Percentiles rank a stretch among this genome's conserved stretches.
These are phyloP conservation scores for Leptobrachium ailaonicum DNA, from an alignment of 2,113 vertebrate genomes.

Conservation along the genomic window DNA sequence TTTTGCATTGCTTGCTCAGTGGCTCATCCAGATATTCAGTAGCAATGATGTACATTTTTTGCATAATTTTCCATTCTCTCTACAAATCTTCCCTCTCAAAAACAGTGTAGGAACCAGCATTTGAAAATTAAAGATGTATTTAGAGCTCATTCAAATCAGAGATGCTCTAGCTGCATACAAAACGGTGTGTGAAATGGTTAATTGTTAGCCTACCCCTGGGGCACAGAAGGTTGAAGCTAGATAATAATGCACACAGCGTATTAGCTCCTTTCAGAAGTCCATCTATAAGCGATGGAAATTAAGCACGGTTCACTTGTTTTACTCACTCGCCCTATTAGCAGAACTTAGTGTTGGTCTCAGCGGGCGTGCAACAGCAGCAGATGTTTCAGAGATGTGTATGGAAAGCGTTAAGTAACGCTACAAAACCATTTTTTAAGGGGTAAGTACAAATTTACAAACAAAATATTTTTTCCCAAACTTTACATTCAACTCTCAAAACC, in stretches of 20 bases:
- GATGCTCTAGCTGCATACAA: no score
- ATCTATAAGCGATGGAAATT: background rate
- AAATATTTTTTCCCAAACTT: no score
- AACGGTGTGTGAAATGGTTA: background rate
- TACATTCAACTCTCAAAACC: no score
- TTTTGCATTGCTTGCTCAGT: no score
- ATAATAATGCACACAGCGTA: background rate
- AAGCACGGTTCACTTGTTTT: background rate
- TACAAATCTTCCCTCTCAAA: no score
- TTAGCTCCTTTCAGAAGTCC: constrained; percentile 12
- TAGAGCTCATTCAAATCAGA: no score
- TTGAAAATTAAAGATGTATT: no score
- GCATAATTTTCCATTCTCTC: no score
- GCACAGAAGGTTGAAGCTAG: background rate
- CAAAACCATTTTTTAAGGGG: background rate
- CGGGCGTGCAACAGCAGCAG: constrained; percentile 16
- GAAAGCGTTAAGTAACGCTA: constrained; percentile 23
- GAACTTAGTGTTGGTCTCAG: background rate
- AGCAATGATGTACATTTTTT: no score
- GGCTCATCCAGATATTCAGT: no score
- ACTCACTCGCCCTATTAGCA: background rate
- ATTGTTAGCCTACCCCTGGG: background rate
- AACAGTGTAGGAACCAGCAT: no score
- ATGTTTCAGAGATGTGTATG: constrained; percentile 7
- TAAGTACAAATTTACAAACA: no score